Base-by-base conservation (phyloP, 2,113 vertebrate species). In the Galemys pyrenaicus region DNA sequence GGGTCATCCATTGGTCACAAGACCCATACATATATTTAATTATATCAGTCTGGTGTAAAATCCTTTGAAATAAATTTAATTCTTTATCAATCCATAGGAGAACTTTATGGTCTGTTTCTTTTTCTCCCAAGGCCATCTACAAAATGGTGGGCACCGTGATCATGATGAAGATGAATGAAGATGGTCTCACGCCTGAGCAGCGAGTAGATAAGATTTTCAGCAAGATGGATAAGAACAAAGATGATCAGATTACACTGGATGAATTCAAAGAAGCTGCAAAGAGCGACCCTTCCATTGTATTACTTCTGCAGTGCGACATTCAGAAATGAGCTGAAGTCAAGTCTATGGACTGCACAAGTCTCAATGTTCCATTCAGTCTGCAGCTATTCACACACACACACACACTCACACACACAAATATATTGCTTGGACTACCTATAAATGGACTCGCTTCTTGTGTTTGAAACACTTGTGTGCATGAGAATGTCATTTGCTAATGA, bases 391-490 rank as follows among this genome's bases (percentile, higher is more conserved):
- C 97, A 98, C 98, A 97, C 98, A 98, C 98, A 92, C 70, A 93
- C 85, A 93, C 62, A 54, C 46, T 65, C 71, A 35, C 92, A 98
- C 98, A 98, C 99, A 93, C 97, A 97, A 97, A 97, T 92, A 98
- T 97, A 98, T 98, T 99, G 99, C 99, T 99, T 99, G 99, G 99
- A 99, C 99, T 99, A 99, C 98, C 99, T 99, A 99, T 99, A 98
- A 99, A 99, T 99, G 99, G 99, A 99, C 99, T 99, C 98, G 99
- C 99, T 99, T 99, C 99, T 99, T 99, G 99, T 99, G 99, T 99
- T 99, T 99, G 99, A 99, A 99, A 99, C 99, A 99, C 99, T 99
- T 91, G 99, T 99, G 99, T 99, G 99, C 99, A 99, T 99, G 99
- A 99, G 99, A 99, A 99, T 99, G 99, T 99, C 99, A 99, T 99